phyloP scores from a whole-genome alignment of 37 sponge, comb jelly and placozoan species.

The Chondrosia reniformis region DNA sequence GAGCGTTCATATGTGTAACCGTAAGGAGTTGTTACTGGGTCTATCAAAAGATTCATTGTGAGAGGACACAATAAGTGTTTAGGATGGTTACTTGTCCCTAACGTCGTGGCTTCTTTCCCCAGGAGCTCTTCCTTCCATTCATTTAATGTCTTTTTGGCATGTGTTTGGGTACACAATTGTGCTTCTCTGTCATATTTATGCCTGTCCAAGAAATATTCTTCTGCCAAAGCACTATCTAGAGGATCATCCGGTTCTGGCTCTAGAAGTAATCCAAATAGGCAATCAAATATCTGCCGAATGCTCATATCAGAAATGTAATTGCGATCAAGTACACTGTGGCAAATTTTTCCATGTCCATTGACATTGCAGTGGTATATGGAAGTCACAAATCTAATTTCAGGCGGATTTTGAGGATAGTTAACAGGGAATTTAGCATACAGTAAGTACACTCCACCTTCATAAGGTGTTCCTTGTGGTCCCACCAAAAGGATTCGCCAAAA shows the following conservation, averaged over 20 bases:
- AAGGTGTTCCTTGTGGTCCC: conserved; percentile 9
- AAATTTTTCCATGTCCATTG: conserved; percentile 28
- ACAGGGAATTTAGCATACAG: conserved; percentile 22
- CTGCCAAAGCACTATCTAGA: conserved; percentile 33
- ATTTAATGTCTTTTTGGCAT: conserved; percentile 15
- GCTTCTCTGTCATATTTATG: conserved; percentile 1
- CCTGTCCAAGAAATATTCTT: conserved; percentile 25
- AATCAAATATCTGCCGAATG: conserved; percentile 16
- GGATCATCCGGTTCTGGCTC: conserved; percentile 31
- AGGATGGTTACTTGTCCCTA: background rate
- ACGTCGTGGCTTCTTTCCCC: background rate
- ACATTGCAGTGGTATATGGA: conserved; percentile 44
- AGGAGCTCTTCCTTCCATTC: conserved; percentile 32
- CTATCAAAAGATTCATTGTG: background rate
- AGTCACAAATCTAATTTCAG: conserved; percentile 39
- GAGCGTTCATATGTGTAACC: conserved; percentile 35
- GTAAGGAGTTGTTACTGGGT: conserved; percentile 30
- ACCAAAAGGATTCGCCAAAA: conserved; percentile 19
- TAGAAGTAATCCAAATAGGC: conserved; percentile 20
- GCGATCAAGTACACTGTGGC: conserved; percentile 10
- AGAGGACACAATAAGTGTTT: conserved; percentile 12
- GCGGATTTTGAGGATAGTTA: conserved; percentile 20
- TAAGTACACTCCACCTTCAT: conserved; percentile 18
- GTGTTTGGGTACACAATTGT: background rate
- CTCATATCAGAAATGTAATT: conserved; percentile 15